Evolutionary conservation across 2,113 vertebrate genomes (phyloP), one percentile per base, ranked within the genome.

Genomic region (Scytalopus superciliaris): DNA sequence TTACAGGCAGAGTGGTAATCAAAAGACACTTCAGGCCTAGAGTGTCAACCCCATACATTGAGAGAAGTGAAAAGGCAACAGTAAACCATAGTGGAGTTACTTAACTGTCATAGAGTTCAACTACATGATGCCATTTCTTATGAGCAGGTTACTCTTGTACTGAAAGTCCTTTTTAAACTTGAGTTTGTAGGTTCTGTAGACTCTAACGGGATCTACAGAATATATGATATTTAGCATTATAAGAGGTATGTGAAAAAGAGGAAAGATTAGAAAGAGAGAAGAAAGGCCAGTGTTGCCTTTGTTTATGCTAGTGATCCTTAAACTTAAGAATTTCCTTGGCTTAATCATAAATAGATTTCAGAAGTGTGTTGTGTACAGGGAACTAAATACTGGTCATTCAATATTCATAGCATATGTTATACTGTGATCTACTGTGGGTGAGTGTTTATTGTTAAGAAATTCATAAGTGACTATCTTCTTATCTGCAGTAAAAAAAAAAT

Each of bases 361-460:
- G 19, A 69, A 60, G 7, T 60, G 14, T 62, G 9, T 49, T 81
- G 10, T 47, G 40, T 76, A 53, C 44, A 60, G 37, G 24, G 30
- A 56, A 35, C 37, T 42, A 30, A 73, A 42, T 73, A 60, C 24
- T 72, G 63, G 45, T 55, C 8, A 27, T 68, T 49, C 3, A 4
- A 16, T 68, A 47, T 55, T 74, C 62, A 35, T 14, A 63, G 44
- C 19, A 21, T 52, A 14, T 5, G 1, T 74, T 91, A 25, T 30
- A 44, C 77, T 49, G n/a, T 67, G 11, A 68, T 47, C 69, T 62
- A 5, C 25, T 66, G 33, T 42, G 5, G 25, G 16, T 84, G 64
- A 69, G 14, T 84, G 28, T 60, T 76, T 90, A n/a, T 64, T 76
- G 37, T 50, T 74, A 62, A 40, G 69, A 66, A 84, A 93, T 89